Evolutionary conservation across 1,140 invertebrate genomes (phyloP).

Genomic region (Aphelenchoides avenae): DNA sequence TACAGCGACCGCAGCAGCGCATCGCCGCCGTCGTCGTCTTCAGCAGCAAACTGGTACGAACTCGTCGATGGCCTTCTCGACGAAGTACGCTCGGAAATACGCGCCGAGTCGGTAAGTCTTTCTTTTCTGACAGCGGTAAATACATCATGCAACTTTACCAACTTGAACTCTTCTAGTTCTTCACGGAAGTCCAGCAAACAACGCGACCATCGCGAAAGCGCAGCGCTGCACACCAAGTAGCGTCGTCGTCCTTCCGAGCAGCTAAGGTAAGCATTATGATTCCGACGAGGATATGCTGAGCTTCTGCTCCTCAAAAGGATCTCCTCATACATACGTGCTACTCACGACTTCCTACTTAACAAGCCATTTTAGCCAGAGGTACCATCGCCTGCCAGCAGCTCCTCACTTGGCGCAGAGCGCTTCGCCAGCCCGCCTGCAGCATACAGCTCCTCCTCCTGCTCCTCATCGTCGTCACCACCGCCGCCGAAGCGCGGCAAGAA

Average conservation of each 20-base stretch:
- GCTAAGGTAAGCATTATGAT: background rate
- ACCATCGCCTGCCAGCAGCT: constrained; percentile 11
- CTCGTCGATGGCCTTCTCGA: constrained; percentile 33
- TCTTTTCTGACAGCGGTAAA: background rate
- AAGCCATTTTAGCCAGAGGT: background rate
- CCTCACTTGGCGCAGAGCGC: background rate
- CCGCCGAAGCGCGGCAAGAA: constrained; percentile 44
- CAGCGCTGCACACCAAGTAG: background rate
- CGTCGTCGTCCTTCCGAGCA: background rate
- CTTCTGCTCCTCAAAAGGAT: background rate
- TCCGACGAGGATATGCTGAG: background rate
- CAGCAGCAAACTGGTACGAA: constrained; percentile 25
- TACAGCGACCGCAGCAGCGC: background rate
- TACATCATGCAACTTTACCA: background rate
- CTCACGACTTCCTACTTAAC: background rate
- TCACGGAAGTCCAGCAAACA: background rate
- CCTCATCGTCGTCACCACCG: background rate
- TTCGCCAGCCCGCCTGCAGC: background rate
- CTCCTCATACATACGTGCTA: background rate
- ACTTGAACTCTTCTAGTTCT: background rate
- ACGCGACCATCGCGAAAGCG: background rate
- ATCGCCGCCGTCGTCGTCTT: background rate
- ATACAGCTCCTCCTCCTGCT: background rate
- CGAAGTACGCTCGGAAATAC: constrained; percentile 32
- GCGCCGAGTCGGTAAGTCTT: constrained; percentile 23